Base-by-base conservation (phyloP, 1,140 invertebrate species). In the Homalodisca vitripennis region DNA sequence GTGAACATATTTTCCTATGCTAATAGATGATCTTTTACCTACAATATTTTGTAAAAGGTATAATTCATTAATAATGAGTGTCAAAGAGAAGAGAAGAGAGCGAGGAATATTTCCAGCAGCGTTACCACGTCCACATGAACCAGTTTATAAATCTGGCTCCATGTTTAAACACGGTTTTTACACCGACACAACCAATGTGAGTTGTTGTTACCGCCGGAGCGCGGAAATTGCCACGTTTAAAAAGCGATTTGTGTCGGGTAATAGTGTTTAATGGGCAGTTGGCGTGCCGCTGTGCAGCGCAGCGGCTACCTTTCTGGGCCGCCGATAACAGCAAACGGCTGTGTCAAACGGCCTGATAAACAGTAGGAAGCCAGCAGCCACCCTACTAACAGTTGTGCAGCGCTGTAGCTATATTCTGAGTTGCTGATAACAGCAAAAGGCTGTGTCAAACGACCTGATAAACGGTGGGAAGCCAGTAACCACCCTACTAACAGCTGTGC, bases 211-310 rank as follows among this genome's bases (percentile, higher is more conserved):
- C 55, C 6, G 3, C 3, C 22, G 22, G 55, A 60, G 24, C 55
- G 55, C 55, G 55, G 55, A 60, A 60, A 60, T 60, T 60, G 55
- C 24, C 27, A n/a, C 55, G 55, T 60, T 60, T 60, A 60, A 60
- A 60, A 60, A 10, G 55, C 55, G 22, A 60, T 60, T 60, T 60
- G 27, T 60, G 55, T 60, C 24, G 55, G 55, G 55, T 60, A 60
- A 60, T 60, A 26, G 22, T 27, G 22, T 26, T 60, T 60, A 60
- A 60, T 60, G 55, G 55, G 24, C 6, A 29, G 22, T 60, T 60
- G 55, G 55, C 55, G 55, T 60, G 55, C 14, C 17, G 6, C 34
- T 10, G n/a, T n/a, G 48, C 20, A 53, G 48, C 48, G 12, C 48
- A 53, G 48, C 22, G 12, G n/a, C n/a, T n/a, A n/a, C n/a, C n/a